phyloP scores from a whole-genome alignment of 2,797 vertebrate genomes.

The Catharus ustulatus region DNA sequence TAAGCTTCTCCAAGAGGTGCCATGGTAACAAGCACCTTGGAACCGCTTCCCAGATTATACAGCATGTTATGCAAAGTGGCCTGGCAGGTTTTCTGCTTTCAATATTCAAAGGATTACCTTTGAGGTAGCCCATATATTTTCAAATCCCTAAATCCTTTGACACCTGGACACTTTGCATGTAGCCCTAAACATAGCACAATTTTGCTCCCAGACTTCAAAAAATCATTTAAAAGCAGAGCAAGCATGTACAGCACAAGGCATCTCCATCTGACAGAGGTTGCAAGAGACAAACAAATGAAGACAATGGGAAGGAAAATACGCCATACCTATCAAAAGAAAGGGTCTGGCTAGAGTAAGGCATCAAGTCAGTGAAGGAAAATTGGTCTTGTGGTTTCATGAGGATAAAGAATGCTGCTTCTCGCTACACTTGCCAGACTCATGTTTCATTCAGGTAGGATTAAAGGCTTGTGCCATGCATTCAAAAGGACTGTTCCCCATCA shows the following conservation, averaged over 20 bases:
- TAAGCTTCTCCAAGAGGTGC: slow-evolving; percentile 14
- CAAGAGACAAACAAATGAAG: neutral
- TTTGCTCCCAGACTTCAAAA: neutral
- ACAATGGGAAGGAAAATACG: neutral
- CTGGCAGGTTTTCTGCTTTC: neutral
- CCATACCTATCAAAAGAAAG: neutral
- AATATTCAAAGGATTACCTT: slow-evolving; percentile 24
- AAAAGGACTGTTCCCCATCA: neutral
- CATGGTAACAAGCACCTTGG: slow-evolving; percentile 59
- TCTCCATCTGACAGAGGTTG: neutral
- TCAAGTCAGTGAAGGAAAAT: neutral
- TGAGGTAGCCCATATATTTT: neutral
- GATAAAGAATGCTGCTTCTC: neutral
- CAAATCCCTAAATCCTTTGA: slow-evolving; percentile 8
- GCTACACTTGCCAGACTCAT: neutral
- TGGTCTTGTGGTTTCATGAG: neutral
- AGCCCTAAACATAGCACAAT: neutral
- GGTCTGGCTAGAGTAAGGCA: neutral
- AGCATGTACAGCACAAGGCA: neutral
- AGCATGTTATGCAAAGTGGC: neutral
- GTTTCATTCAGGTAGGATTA: neutral
- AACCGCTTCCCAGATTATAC: neutral
- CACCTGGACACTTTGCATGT: neutral
- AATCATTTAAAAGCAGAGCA: neutral
- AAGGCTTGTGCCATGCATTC: neutral